Base-by-base conservation (phyloP, 1,140 invertebrate genomes). In the Caenorhabditis tropicalis region DNA sequence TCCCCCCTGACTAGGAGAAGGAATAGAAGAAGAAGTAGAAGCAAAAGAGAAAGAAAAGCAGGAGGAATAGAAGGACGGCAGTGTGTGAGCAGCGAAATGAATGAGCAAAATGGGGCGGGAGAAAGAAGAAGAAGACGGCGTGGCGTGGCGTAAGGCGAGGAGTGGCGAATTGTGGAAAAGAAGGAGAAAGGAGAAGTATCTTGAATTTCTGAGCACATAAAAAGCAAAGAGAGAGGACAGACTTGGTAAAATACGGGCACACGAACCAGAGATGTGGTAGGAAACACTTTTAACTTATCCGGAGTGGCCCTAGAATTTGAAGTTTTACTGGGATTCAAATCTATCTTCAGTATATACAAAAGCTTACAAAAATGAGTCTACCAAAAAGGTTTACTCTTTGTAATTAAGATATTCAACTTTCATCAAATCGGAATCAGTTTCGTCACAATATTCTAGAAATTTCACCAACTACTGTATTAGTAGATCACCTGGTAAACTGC, bases 31-130 rank as follows among this genome's bases (percentile, higher is more conserved):
- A 46, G n/a, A n/a, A n/a, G 36, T 7, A 74, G 43, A 12, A 74
- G 36, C 43, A 74, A 36, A 74, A 46, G 65, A 43, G n/a, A 46
- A 74, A 46, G 65, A 74, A 74, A 74, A 74, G 36, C 65, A 74
- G 65, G 33, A 74, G 65, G 65, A 74, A 74, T 74, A 74, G 65
- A 74, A 74, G 36, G 36, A 74, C 36, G 36, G 36, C 65, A 31
- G 36, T 31, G 65, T n/a, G n/a, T 74, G 65, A 74, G 65, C 65
- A 74, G 65, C n/a, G n/a, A 74, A 74, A 74, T 74, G 65, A 74
- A 74, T 74, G 65, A 74, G 65, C 65, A 74, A 43, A 39, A 74
- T 74, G 65, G 65, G 65, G 36, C 58, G 58, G 65, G 65, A 65
- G 29, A 31, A 65, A 65, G 58, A 65, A 65, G 58, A 74, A 43